Evolutionary conservation across 2,888 invertebrate species (phyloP), one percentile per base, ranked within the genome.

Genomic region (Liodrosophila aerea): DNA sequence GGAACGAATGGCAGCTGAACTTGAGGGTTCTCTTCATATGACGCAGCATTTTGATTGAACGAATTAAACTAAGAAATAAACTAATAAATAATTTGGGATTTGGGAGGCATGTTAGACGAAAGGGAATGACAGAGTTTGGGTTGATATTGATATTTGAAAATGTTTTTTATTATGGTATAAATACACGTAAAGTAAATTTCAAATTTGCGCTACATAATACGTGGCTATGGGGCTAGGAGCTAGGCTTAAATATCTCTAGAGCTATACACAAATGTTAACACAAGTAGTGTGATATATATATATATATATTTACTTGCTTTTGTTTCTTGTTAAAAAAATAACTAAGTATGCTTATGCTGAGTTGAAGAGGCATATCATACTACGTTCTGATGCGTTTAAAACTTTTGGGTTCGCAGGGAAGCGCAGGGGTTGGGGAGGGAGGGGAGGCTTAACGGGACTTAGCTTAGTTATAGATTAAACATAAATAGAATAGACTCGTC

Each of bases 201-300:
- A 50, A 61, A 72, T 81, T 76, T 76, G 68, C 76, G 81, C 76
- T 82, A 82, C 82, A 77, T 72, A 74, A 64, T 83, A 78, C 83
- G 76, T 81, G 77, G 69, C 76, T 77, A 81, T 62, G 54, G 54
- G 77, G 69, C 76, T 77, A 81, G 62, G 54, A 52, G 46, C 81
- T 77, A 77, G 41, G 63, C 78, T 83, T 78, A 80, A 66, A 58
- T 69, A 76, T 43, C 70, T 70, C 47, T 16, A 73, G 71, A 81
- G 70, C 76, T 81, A 81, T 82, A 78, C 78, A 78, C 76, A 77
- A 65, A 72, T 57, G 41, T 59, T 61, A 64, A 67, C 50, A 67
- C 64, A 67, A 27, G 16, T 47, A 41, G 22, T 41, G 37, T 41
- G 37, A 13, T 46, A 37, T 62, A 45, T 54, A 57, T 39, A 8